Base-by-base conservation (phyloP, 1,140 invertebrate genomes). In the Pseudomyrmex cubaensis region DNA sequence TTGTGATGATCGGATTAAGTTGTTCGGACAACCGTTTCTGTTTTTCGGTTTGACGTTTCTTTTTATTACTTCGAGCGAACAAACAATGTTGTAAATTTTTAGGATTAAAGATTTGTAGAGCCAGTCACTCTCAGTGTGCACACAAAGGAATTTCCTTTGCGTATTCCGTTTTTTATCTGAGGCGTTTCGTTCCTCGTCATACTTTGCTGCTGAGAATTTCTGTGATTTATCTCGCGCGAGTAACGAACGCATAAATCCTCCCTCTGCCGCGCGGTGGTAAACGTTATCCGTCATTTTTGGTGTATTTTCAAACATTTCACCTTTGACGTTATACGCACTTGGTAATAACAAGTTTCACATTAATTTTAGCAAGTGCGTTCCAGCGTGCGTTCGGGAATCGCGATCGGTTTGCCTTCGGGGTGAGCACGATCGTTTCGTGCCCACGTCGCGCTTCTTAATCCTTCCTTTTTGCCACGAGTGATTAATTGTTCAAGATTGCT, bases 401-500 rank as follows among this genome's bases (percentile, higher is more conserved):
- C 50, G 15, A 54, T 77, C 52, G 22, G 20, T 9, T 10, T 54
- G 44, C 64, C 76, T 35, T 48, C 76, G 64, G 15, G 64, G 13
- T 54, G 76, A 57, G 15, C 20, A 22, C 10, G 74, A 48, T 59
- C 75, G 64, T 69, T 70, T 70, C 15, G 13, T 52, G 52, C 35
- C 64, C 12, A 78, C 20, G 64, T 69, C 52, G 17, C 64, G 25
- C 17, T 67, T 66, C 25, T 57, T 70, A 69, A 69, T 57, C 52
- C 52, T 46, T 59, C 17, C 75, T 52, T 52, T 63, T 70, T 69
- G 64, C 76, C 52, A 70, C 35, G 64, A n/a, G 15, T 78, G 76
- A 78, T 78, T 78, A 78, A 78, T 78, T 78, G 76, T 70, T 69
- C 64, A 78, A 78, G 76, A 69, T 69, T 70, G 76, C 52, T 25